Evolutionary conservation across 2,888 invertebrate species (phyloP), one percentile per base, ranked within the genome.

Genomic region (Scelioninae gen. 1): DNA sequence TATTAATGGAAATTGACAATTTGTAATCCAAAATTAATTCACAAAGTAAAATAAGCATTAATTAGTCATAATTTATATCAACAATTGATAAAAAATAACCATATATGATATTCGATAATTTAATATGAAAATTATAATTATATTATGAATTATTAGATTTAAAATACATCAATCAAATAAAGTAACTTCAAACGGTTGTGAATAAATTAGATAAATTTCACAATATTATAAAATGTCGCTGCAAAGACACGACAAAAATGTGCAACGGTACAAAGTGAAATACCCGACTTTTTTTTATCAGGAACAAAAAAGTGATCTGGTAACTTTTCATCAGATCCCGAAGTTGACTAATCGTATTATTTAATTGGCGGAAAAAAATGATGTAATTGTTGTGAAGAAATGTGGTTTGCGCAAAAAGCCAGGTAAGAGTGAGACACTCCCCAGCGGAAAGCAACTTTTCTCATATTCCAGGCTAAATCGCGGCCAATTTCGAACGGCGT

Each of bases 401-500:
- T 62, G 66, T n/a, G 53, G 56, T 72, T 66, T 65, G 53, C 51
- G 72, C 43, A 58, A 72, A 68, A 74, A 72, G 34, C 16, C 0
- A 34, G 31, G 72, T 23, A 45, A 16, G 43, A 60, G 65, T 32
- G 62, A 45, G 71, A 72, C 65, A 78, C 65, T 79, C 65, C 74
- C 68, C 40, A 34, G 10, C 58, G 65, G 81, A 81, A 65, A 71
- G 72, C 65, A 45, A 63, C 62, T 66, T 80, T 75, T 75, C 80
- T 82, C 66, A 71, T 58, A 76, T 76, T 75, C 65, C 74, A 71
- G 43, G 45, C 34, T 15, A 65, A 55, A 82, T 82, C 82, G 72
- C 72, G 82, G 79, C 79, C 72, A 72, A 79, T 72, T 79, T 65
- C 78, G 65, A 71, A 62, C 43, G 62, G 68, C 68, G 53, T 63